A percentile compares a stretch with the other conserved stretches of the same genome.
These are phyloP conservation scores for Oncopodura yosiiana DNA, from an alignment of 1,140 invertebrate species.

Conservation along the genomic window DNA sequence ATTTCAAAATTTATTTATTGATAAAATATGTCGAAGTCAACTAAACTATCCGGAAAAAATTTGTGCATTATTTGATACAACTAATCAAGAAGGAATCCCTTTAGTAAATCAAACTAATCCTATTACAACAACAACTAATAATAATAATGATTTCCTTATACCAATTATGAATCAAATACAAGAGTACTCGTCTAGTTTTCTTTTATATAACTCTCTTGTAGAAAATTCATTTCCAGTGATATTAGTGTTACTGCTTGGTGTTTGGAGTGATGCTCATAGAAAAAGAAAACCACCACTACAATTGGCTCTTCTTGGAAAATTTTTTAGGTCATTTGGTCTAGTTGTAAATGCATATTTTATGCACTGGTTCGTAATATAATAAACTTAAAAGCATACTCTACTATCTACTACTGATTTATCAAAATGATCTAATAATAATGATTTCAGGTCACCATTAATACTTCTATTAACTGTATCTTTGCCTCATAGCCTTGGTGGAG, in stretches of 20 bases:
- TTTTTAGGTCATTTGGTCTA: conserved; percentile 40
- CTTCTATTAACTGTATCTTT: conserved; percentile 27
- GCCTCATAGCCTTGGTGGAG: conserved; percentile 30
- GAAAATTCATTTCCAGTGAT: conserved; percentile 48
- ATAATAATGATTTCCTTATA: not conserved
- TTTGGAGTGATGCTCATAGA: conserved; percentile 51
- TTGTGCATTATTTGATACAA: too few species aligned
- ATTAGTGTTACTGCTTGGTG: conserved; percentile 50
- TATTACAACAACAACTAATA: not conserved
- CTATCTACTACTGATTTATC: too few species aligned
- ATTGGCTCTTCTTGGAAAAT: conserved; percentile 47
- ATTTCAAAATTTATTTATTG: conserved; percentile 34
- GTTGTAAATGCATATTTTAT: conserved; percentile 39
- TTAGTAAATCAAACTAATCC: not conserved
- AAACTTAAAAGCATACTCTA: too few species aligned
- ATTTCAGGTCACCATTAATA: conserved; percentile 23
- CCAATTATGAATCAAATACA: not conserved
- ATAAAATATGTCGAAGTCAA: conserved; percentile 33
- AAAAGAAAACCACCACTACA: conserved; percentile 50
- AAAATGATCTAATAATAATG: too few species aligned
- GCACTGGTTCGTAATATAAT: too few species aligned
- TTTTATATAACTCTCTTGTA: conserved; percentile 52
- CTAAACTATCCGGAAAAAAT: too few species aligned
- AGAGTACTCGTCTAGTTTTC: conserved; percentile 49
- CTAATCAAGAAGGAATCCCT: too few species aligned